Evolutionary conservation across 2,113 vertebrate species (phyloP).

Genomic region (Cyanoramphus novaezelandiae): DNA sequence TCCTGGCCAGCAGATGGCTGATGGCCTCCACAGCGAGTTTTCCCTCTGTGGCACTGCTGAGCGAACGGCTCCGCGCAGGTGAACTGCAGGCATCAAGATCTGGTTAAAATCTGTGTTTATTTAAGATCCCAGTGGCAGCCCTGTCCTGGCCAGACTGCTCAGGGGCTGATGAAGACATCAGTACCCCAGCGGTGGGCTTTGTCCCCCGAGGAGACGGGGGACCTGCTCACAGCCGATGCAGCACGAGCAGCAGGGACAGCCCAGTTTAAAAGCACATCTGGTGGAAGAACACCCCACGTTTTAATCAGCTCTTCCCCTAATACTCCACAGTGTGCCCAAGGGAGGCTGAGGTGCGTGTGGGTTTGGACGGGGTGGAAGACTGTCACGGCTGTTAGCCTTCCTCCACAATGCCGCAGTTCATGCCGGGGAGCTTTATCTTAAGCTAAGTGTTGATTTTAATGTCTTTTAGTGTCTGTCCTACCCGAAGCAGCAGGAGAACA

Average conservation of each 20-base stretch:
- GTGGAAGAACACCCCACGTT: accelerated
- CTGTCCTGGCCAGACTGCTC: too few species aligned
- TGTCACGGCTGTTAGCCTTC: accelerated
- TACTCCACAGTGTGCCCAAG: accelerated
- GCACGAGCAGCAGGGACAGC: too few species aligned
- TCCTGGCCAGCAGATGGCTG: accelerated
- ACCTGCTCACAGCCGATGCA: background rate
- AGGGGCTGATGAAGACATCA: accelerated
- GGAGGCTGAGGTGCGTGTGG: accelerated
- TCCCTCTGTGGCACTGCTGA: too few species aligned
- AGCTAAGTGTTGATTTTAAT: background rate
- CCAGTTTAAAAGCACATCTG: background rate
- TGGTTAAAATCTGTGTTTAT: background rate
- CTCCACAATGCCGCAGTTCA: accelerated
- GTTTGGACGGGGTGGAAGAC: accelerated
- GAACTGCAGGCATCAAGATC: background rate
- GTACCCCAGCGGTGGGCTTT: accelerated
- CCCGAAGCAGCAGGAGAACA: accelerated
- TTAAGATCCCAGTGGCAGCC: background rate
- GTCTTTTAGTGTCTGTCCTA: accelerated
- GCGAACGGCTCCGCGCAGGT: accelerated
- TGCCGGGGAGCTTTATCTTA: accelerated
- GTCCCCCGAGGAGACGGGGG: too few species aligned
- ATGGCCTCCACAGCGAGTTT: background rate
- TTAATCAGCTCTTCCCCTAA: background rate